A percentile compares a stretch with the other conserved stretches of the same genome.
Evolutionary conservation across 1,140 invertebrate species (phyloP).

Genomic region (Oryzaephilus surinamensis): DNA sequence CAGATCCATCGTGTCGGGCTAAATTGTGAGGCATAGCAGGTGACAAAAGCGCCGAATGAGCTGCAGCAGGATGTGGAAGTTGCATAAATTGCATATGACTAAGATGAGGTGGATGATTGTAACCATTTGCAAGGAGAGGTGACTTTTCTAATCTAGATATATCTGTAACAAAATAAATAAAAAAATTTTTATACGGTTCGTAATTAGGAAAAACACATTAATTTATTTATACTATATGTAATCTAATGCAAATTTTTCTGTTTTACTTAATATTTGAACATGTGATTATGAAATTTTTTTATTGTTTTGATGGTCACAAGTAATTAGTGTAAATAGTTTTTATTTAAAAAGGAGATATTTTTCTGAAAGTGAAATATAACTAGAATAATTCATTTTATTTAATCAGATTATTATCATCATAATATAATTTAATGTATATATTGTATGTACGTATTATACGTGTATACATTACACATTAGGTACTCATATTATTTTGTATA

Average conservation of each 20-base stretch:
- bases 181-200: background rate
- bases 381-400: too few relatives aligned
- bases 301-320: background rate
- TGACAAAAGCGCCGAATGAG: conserved; percentile 69
- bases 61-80: conserved; percentile 57
- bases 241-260: conserved; percentile 12
- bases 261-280: conserved; percentile 8
- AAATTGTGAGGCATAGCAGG: conserved; percentile 78
- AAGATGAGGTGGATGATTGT: conserved; percentile 85
- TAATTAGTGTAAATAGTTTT: too few relatives aligned
- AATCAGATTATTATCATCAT: too few relatives aligned
- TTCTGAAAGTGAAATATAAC: too few relatives aligned
- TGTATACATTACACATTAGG: too few relatives aligned
- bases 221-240: background rate
- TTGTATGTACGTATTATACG: too few relatives aligned
- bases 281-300: background rate
- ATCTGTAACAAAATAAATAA: conserved; percentile 45
- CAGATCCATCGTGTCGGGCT: conserved; percentile 54
- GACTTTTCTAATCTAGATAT: conserved; percentile 83
- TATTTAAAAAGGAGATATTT: too few relatives aligned
- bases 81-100: conserved; percentile 85
- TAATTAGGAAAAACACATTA: conserved; percentile 1
- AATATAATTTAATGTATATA: too few relatives aligned
- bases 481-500: too few relatives aligned
- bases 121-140: conserved; percentile 82